phyloP scores from a whole-genome alignment of 2,888 invertebrate species.

The Calameuta pallipes region DNA sequence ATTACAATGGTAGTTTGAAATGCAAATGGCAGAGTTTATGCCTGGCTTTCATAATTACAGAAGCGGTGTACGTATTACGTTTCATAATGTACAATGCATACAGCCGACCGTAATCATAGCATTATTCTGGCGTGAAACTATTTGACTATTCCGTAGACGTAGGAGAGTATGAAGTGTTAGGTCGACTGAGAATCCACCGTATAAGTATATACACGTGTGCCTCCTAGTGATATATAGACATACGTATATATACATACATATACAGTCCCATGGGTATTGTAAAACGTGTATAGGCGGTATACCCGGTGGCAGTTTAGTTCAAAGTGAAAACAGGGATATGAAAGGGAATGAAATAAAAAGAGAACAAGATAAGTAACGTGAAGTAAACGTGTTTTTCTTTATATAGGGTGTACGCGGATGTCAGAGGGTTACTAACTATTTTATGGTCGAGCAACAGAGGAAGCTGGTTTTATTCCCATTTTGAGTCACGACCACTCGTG shows the following conservation, averaged over 20 bases:
- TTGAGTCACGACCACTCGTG: conserved; percentile 17
- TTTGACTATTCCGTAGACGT: conserved; percentile 19
- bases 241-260: no score
- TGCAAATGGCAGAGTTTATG: conserved; percentile 43
- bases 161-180: neutral
- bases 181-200: neutral
- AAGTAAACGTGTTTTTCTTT: neutral
- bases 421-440: conserved; percentile 24
- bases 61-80: conserved; percentile 36
- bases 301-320: neutral
- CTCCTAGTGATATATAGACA: neutral
- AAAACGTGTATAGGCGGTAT: neutral
- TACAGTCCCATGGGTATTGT: neutral
- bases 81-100: conserved; percentile 32
- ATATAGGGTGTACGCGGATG: neutral
- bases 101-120: conserved; percentile 30
- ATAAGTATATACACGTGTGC: neutral
- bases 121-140: conserved; percentile 36
- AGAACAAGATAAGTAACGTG: neutral
- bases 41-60: conserved; percentile 42
- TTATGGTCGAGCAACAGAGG: conserved; percentile 29
- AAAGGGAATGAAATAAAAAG: neutral
- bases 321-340: neutral
- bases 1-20: conserved; percentile 40
- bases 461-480: conserved; percentile 27